A percentile compares a stretch with the other conserved stretches of the same genome.
Conservation (phyloP, 2,888 invertebrate genomes). For the Byasa hedistus region DNA sequence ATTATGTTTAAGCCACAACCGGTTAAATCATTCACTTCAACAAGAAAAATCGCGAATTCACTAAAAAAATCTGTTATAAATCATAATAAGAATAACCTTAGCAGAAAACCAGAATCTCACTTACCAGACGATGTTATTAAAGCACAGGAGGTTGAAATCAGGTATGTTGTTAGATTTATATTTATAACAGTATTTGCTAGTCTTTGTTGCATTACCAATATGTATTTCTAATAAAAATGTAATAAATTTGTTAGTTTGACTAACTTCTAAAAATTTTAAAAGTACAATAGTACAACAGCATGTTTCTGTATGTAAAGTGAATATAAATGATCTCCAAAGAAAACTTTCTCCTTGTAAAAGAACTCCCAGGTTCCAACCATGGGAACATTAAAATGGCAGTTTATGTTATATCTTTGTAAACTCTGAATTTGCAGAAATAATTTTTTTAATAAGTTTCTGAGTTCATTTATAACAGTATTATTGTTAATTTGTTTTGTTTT, state of each 20-base stretch:
- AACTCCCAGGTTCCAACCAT: too few species aligned
- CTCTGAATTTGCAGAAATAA: neutral
- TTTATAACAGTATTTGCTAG: too few species aligned
- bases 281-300: too few species aligned
- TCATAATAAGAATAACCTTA: constrained; percentile 37
- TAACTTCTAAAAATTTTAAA: too few species aligned
- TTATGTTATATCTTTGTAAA: neutral
- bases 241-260: too few species aligned
- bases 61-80: constrained; percentile 45
- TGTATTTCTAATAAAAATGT: too few species aligned
- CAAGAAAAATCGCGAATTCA: constrained; percentile 50
- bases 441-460: neutral
- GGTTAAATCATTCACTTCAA: constrained; percentile 40
- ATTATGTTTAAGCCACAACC: constrained; percentile 59
- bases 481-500: constrained; percentile 34
- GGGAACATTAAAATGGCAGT: neutral
- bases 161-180: constrained; percentile 43
- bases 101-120: constrained; percentile 40
- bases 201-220: too few species aligned
- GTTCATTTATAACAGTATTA: neutral
- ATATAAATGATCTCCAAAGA: too few species aligned
- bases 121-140: constrained; percentile 59
- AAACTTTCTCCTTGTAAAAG: too few species aligned
- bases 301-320: too few species aligned
- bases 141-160: constrained; percentile 71